Base-by-base conservation (phyloP, 2,888 invertebrate species). In the Entomobrya proxima region DNA sequence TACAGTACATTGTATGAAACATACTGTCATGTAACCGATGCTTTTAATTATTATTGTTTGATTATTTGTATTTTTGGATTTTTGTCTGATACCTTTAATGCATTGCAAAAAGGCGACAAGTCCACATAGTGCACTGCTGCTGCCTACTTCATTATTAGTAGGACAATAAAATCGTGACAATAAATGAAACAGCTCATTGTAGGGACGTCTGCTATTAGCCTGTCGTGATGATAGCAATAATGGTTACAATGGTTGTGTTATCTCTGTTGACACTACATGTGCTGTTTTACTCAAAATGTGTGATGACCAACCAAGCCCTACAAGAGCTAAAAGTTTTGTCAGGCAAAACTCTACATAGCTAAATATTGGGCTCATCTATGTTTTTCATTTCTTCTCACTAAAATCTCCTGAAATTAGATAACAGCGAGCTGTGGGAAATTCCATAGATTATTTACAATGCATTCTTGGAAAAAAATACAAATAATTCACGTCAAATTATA, bases 401-500 rank as follows among this genome's bases (percentile, higher is more conserved):
- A n/a, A n/a, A n/a, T n/a, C n/a, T n/a, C 72, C 72, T 69, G 72
- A 72, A 80, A 72, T 80, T 72, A 72, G 72, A 80, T 58, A 72
- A 72, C 44, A 27, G n/a, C n/a, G 69, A 72, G 30, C 40, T 55
- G 27, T 40, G 44, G 72, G 40, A 72, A 80, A 80, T 80, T 44
- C 72, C 55, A 58, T 79, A 30, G 21, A 24, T 47, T 79, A 72
- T 80, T 80, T 58, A 80, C 40, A 32, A 40, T 55, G 15, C 21
- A 35, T n/a, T n/a, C n/a, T n/a, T n/a, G n/a, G n/a, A n/a, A n/a
- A n/a, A n/a, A n/a, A n/a, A n/a, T n/a, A n/a, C n/a, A n/a, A n/a
- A n/a, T n/a, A n/a, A n/a, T n/a, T n/a, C n/a, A n/a, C n/a, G n/a
- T n/a, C n/a, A n/a, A n/a, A n/a, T n/a, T n/a, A n/a, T n/a, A n/a